Conservation (phyloP, 92 coral and sea anemone genomes). For the Bergia puertoricense region DNA sequence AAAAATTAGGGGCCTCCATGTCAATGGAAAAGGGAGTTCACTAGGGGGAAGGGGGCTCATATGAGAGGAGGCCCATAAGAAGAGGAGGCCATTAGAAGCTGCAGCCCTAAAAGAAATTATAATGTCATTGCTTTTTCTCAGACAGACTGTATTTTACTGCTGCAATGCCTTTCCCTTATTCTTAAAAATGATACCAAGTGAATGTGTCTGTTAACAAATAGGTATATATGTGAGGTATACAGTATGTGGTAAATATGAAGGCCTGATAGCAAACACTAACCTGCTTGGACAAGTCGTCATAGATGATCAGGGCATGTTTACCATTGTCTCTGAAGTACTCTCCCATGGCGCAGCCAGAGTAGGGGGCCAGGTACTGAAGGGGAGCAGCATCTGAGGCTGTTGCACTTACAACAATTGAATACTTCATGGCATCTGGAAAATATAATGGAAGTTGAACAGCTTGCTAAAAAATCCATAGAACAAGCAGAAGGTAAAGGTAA, state of each 20-base stretch:
- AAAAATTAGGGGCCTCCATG: too few relatives aligned
- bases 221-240: not conserved
- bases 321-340: constrained; percentile 99
- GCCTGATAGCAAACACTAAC: constrained; percentile 41
- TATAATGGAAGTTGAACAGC: not conserved
- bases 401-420: constrained; percentile 97
- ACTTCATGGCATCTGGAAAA: constrained; percentile 92
- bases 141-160: too few relatives aligned
- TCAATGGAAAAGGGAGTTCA: too few relatives aligned
- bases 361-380: constrained; percentile 95
- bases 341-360: constrained; percentile 99
- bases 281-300: constrained; percentile 99
- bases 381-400: constrained; percentile 99
- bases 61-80: too few relatives aligned
- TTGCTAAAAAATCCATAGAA: not conserved
- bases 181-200: too few relatives aligned
- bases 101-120: too few relatives aligned
- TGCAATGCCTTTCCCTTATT: too few relatives aligned
- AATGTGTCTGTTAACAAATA: too few relatives aligned
- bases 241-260: not conserved
- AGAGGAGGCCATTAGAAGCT: too few relatives aligned
- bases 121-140: too few relatives aligned
- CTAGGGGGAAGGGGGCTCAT: too few relatives aligned
- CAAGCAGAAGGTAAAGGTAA: too few relatives aligned
- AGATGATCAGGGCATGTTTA: constrained; percentile 97